A percentile compares a stretch with the other conserved stretches of the same genome.
Conservation (phyloP, 2,113 vertebrate genomes). For the Heterocephalus glaber region DNA sequence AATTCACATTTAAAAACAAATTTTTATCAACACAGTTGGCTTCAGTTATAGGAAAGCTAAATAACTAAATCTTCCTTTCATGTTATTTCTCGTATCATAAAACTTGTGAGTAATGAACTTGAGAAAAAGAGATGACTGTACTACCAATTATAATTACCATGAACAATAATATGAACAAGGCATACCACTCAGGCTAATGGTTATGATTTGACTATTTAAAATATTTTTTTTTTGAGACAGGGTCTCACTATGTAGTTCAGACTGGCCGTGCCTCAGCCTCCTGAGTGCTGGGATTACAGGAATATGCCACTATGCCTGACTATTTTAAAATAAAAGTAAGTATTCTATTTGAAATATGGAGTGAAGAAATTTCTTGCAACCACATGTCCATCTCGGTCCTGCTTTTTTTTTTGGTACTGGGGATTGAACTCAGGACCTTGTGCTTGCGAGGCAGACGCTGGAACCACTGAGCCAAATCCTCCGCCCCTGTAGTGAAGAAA, state of each 20-base stretch:
- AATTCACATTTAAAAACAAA: not conserved
- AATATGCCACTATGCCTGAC: not conserved
- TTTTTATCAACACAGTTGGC: not conserved
- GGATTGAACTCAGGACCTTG: no score
- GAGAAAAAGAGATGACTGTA: not conserved
- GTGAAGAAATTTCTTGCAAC: not conserved
- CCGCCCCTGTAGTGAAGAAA: not conserved
- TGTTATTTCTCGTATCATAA: not conserved
- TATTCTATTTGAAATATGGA: not conserved
- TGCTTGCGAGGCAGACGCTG: no score
- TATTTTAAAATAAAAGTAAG: not conserved
- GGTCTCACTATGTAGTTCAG: no score
- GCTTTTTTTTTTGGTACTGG: no score
- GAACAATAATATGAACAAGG: not conserved
- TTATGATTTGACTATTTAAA: not conserved
- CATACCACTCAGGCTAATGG: not conserved
- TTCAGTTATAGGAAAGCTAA: not conserved
- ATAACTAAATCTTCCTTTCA: not conserved
- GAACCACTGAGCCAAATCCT: no score
- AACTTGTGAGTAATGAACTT: not conserved
- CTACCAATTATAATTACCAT: not conserved
- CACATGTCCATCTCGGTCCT: no score
- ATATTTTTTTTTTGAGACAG: not conserved
- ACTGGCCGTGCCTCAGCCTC: no score
- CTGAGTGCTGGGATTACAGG: no score